Percentiles rank a stretch among this genome's conserved stretches.
These are phyloP conservation scores for Arenaria interpres DNA, from an alignment of 2,113 vertebrate genomes.

Conservation along the genomic window DNA sequence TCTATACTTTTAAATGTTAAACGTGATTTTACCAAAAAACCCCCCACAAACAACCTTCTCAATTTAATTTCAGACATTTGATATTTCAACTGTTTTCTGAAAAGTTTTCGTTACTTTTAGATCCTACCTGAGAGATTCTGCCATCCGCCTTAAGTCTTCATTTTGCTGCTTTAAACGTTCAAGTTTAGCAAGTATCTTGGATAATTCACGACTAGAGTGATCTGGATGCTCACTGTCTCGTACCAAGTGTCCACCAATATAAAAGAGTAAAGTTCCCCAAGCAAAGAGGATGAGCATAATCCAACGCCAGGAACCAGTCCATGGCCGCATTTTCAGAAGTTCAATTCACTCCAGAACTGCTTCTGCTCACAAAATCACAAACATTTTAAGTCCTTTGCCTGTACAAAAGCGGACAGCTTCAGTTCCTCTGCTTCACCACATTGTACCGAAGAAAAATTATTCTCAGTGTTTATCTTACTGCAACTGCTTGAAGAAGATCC, in stretches of 20 bases:
- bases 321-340: slow-evolving; percentile 94
- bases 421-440: slow-evolving; percentile 65
- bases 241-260: slow-evolving; percentile 96
- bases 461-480: not conserved
- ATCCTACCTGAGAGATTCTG: slow-evolving; percentile 93
- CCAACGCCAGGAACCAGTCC: slow-evolving; percentile 99
- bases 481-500: slow-evolving; percentile 31
- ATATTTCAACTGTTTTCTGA: not conserved
- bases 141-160: slow-evolving; percentile 96
- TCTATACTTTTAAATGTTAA: not conserved
- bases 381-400: slow-evolving; percentile 67
- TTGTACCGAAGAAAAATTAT: slow-evolving; percentile 36
- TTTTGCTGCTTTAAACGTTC: slow-evolving; percentile 98
- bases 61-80: not conserved
- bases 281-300: slow-evolving; percentile 98
- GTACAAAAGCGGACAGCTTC: slow-evolving; percentile 7
- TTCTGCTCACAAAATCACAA: slow-evolving; percentile 71
- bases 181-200: slow-evolving; percentile 97
- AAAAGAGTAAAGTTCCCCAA: slow-evolving; percentile 97
- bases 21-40: not conserved
- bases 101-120: not conserved
- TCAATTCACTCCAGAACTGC: slow-evolving; percentile 69
- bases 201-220: slow-evolving; percentile 94
- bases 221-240: slow-evolving; percentile 95
- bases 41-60: not conserved